Evolutionary conservation across 1,140 invertebrate species (phyloP), one percentile per base, ranked within the genome.

Genomic region (Diploscapter pachys): DNA sequence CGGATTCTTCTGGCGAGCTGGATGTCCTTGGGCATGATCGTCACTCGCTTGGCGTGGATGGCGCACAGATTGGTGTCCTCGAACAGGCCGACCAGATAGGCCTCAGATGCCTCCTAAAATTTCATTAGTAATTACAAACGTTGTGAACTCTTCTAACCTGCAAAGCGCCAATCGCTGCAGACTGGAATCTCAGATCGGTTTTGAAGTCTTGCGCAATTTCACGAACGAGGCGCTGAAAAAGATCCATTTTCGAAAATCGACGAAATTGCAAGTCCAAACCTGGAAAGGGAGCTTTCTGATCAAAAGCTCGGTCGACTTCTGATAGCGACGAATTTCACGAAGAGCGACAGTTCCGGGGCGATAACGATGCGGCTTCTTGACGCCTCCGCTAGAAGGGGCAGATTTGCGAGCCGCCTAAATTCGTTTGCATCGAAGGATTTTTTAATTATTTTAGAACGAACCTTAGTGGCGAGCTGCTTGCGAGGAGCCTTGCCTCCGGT

Each of bases 161-260:
- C 31, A 75, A 68, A 56, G 73, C 73, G 62, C 73, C 73, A 57
- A 75, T 75, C 11, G 73, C 73, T 6, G 73, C 73, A 4, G 73
- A 75, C 73, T 75, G 73, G 68, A 75, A 75, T 13, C 73, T 66
- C 31, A 75, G 68, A 63, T 68, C 65, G 50, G 63, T 74, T 74
- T 3, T 89, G 86, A 89, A 89, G 86, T 93, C 92, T 80, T 93
- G 92, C 4, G 92, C 92, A 77, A 93, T 93, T 89, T 93, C 92
- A 73, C 87, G 81, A 48, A 88, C 87, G 49, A 88, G 82, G 63
- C 87, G 81, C 79, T 88, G 87, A 51, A 76, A 75, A 73, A 11
- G 11, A 71, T 57, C 2, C 2, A 11, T 64, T 56, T 31, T 9
- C 55, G 13, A 61, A 50, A 52, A 63, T 3, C 3, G 31, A 5